Base-by-base conservation (phyloP, 2,797 vertebrate species). In the Triplophysa bombifrons region DNA sequence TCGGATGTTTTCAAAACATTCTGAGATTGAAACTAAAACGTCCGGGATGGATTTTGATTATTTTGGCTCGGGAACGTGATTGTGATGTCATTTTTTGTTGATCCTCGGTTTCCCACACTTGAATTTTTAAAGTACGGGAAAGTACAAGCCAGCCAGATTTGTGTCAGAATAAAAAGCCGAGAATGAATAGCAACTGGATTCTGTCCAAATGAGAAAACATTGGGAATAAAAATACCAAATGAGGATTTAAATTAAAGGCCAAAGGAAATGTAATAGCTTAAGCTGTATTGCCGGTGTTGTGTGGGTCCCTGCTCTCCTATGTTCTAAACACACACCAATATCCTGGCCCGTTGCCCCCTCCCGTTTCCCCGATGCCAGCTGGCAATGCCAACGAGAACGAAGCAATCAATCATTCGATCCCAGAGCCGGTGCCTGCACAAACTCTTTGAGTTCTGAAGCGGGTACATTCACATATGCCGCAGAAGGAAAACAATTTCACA, bases 391-490 rank as follows among this genome's bases (percentile, higher is more conserved):
- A 56, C 2, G 8, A 70, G 63, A 74, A 44, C 81, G 82, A 81
- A 81, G 81, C 83, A 81, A 83, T 86, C 79, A 83, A 81, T 81
- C 85, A 83, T 81, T 76, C 71, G 48, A 72, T 44, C 50, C 71
- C 81, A 80, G 19, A 48, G 70, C 58, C 22, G 70, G 68, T 82
- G 74, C 64, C 46, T 44, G 70, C 71, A 70, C 61, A 80, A 74
- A 55, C 67, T 81, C 77, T 53, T 44, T 60, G 66, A 46, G 76
- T 55, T 44, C 38, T 74, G 38, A 74, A 68, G 64, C 41, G 44
- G 76, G 20, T 30, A 53, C 63, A 46, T 17, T 19, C 65, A 85
- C n/a, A 19, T 72, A 27, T 41, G 48, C 51, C 76, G 58, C 68
- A 50, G 13, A 48, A 25, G 81, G 46, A 38, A 71, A 74, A 85